Base-by-base conservation (phyloP, 2,888 invertebrate species). In the Volucella bombylans region DNA sequence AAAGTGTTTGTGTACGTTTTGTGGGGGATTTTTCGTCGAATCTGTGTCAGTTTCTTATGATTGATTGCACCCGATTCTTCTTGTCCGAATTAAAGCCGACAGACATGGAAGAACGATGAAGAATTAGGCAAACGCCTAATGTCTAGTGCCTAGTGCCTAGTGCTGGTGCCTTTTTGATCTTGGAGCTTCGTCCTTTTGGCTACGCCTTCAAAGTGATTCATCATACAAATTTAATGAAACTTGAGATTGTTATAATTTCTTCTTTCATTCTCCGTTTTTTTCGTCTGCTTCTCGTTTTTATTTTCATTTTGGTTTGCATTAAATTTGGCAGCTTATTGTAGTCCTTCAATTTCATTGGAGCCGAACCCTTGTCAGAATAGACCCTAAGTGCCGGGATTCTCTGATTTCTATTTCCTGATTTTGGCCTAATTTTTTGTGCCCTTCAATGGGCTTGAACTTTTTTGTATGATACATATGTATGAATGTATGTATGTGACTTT, bases 191-290 rank as follows among this genome's bases (percentile, higher is more conserved):
- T 38, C 38, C 3, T 31, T 57, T 9, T n/a, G 49, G 23, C 12
- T 67, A 23, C 23, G 41, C 52, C 23, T 12, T 43, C 9, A 23
- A 61, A 62, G 69, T 18, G 69, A 81, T 81, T 69, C 69, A 73
- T 78, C 73, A 73, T 57, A 78, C 39, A 73, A 78, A 79, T 82
- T 78, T 73, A 82, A 79, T 68, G 68, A 79, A 77, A 78, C 43
- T 79, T 47, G 57, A 78, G 78, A 82, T 73, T 82, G 68, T 64
- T 67, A 62, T 54, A 59, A 52, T 69, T 76, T 72, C 54, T 71
- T 71, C 45, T 31, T 31, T 31, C 31, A 6, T 31, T 31, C 6
- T 31, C 6, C 31, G 31, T 31, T 31, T 31, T 31, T 31, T 31
- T 6, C 31, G 4, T 31, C 31, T 6, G 0, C 31, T 6, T 31